Conservation (phyloP, 1,140 invertebrate genomes). For the Trichonephila inaurata region DNA sequence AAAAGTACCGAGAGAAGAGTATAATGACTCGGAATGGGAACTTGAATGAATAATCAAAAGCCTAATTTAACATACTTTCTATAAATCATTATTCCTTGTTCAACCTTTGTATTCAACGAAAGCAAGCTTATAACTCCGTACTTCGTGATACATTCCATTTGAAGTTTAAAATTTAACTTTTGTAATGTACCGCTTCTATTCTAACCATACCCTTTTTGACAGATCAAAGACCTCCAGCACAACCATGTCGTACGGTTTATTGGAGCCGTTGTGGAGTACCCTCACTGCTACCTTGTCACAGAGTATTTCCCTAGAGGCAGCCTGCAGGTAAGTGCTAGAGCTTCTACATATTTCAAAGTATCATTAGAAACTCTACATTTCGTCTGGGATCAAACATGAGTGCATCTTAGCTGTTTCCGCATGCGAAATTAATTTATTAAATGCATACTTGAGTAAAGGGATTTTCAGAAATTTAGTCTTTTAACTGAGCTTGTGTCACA, state of each 20-base stretch:
- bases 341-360: neutral
- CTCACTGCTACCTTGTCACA: constrained; percentile 91
- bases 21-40: too few species aligned
- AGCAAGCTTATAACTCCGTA: too few species aligned
- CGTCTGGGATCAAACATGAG: neutral
- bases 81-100: too few species aligned
- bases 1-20: too few species aligned
- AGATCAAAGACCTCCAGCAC: constrained; percentile 92
- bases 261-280: constrained; percentile 94
- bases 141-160: too few species aligned
- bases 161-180: too few species aligned
- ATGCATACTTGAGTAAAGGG: neutral
- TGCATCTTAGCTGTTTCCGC: neutral
- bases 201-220: neutral
- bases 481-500: neutral
- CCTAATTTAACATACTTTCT: too few species aligned
- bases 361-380: neutral
- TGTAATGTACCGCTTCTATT: neutral
- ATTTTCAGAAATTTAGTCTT: neutral
- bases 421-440: neutral
- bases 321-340: constrained; percentile 86
- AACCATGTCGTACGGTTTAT: constrained; percentile 98
- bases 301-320: constrained; percentile 98
- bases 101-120: too few species aligned
- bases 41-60: too few species aligned